phyloP scores from a whole-genome alignment of 2,113 vertebrate species.

The Eidolon helvum region DNA sequence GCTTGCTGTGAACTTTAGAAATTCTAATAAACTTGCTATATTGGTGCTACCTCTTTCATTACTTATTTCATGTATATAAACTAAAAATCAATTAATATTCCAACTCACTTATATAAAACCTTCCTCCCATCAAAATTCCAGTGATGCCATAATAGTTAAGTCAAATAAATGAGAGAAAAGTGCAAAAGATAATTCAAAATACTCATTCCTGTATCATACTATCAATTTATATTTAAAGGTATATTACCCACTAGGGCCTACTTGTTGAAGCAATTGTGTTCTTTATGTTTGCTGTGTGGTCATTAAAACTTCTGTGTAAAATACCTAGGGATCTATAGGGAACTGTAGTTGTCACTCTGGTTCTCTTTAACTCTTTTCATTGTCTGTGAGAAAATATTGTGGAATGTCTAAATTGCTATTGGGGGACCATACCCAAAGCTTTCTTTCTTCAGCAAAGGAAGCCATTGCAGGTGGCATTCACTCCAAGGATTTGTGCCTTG shows the following conservation, averaged over 20 bases:
- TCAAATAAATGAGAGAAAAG: conserved; percentile 10
- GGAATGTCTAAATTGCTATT: background rate
- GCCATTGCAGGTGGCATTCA: background rate
- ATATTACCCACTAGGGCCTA: background rate
- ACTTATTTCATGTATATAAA: background rate
- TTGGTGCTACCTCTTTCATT: background rate
- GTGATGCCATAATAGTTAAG: background rate
- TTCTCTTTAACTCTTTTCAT: conserved; percentile 13
- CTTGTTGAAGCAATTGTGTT: background rate
- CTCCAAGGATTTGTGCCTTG: background rate
- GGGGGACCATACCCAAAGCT: background rate
- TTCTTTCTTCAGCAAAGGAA: background rate
- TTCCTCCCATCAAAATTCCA: background rate
- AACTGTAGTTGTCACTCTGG: conserved; percentile 2
- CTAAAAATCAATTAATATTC: conserved; percentile 42
- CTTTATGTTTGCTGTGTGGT: conserved; percentile 26
- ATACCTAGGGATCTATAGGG: background rate
- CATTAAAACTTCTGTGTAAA: conserved; percentile 5
- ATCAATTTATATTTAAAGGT: background rate
- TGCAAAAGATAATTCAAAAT: background rate
- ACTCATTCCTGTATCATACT: background rate
- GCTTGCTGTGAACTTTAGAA: background rate
- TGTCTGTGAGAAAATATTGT: background rate
- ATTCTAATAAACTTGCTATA: background rate
- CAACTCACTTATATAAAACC: background rate